Percentiles rank a stretch among this genome's conserved stretches.
Conservation (phyloP, 1,140 invertebrate species). For the Aphaenogaster rudis region DNA sequence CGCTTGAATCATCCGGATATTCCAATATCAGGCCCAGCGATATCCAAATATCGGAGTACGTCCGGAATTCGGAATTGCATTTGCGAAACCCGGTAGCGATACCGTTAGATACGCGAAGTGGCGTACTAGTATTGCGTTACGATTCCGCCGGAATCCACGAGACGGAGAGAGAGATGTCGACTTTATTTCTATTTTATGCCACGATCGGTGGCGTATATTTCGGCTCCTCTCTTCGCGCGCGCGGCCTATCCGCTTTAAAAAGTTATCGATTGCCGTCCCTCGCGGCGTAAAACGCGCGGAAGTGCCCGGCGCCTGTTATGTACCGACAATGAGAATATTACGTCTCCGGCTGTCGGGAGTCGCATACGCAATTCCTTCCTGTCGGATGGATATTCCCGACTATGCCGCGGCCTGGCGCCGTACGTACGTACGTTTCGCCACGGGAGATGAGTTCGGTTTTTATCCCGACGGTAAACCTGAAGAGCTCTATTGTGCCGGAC, state of each 20-base stretch:
- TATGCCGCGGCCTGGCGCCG: neutral
- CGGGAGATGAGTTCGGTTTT: slow-evolving; percentile 62
- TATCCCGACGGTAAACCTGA: slow-evolving; percentile 59
- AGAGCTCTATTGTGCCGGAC: slow-evolving; percentile 51
- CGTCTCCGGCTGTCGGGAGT: slow-evolving; percentile 64
- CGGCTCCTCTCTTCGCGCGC: slow-evolving; percentile 9
- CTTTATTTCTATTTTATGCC: slow-evolving; percentile 39
- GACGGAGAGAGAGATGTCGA: slow-evolving; percentile 5
- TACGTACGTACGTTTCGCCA: slow-evolving; percentile 17
- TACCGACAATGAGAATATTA: slow-evolving; percentile 65
- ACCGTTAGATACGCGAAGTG: slow-evolving; percentile 48
- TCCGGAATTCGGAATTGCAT: slow-evolving; percentile 59
- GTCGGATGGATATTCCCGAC: slow-evolving; percentile 52
- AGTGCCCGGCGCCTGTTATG: slow-evolving; percentile 61
- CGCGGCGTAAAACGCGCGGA: slow-evolving; percentile 58
- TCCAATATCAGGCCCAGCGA: slow-evolving; percentile 57
- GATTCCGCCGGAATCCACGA: slow-evolving; percentile 40
- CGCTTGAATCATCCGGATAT: slow-evolving; percentile 51
- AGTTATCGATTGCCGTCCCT: slow-evolving; percentile 60
- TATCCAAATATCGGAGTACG: slow-evolving; percentile 65
- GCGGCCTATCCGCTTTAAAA: slow-evolving; percentile 61
- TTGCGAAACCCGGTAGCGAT: slow-evolving; percentile 53
- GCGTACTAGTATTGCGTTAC: slow-evolving; percentile 18
- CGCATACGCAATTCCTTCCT: slow-evolving; percentile 61
- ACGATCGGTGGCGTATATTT: neutral